Evolutionary conservation across 2,113 vertebrate genomes (phyloP).

Genomic region (Thamnaconus septentrionalis): DNA sequence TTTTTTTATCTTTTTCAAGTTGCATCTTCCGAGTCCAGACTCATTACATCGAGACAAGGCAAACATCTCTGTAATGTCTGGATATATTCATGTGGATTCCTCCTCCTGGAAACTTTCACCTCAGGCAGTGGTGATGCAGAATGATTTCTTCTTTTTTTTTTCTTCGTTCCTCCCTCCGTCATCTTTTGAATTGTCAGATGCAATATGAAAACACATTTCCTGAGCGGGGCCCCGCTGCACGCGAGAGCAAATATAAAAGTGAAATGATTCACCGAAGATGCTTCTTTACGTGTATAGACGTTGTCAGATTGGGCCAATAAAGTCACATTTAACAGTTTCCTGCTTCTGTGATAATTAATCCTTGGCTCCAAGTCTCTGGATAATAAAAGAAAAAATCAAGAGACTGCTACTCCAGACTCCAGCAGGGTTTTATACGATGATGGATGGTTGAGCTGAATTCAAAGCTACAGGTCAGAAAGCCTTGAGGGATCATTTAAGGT

Average conservation of each 20-base stretch:
- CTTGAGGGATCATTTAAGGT: no score
- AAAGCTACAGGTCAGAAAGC: no score
- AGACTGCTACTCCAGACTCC: no score
- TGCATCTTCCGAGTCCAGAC: not conserved
- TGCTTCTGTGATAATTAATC: no score
- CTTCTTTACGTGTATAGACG: slow-evolving; percentile 2
- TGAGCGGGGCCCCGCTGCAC: slow-evolving; percentile 1
- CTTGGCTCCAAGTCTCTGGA: no score
- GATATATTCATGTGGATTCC: slow-evolving; percentile 1
- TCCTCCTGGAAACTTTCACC: not conserved
- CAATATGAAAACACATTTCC: slow-evolving; percentile 17
- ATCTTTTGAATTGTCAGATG: slow-evolving; percentile 30
- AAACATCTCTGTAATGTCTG: not conserved
- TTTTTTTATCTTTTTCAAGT: not conserved
- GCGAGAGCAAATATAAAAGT: slow-evolving; percentile 13
- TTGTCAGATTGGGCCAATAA: not conserved
- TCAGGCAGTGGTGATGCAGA: not conserved
- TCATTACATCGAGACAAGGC: not conserved
- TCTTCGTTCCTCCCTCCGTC: not conserved
- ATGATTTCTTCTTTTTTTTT: not conserved
- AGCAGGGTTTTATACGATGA: no score
- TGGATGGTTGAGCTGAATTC: no score
- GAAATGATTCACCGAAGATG: slow-evolving; percentile 27
- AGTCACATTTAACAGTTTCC: no score
- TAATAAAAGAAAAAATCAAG: no score